Conservation (phyloP, 2,888 invertebrate genomes). For the Himalopsyche tibetana region DNA sequence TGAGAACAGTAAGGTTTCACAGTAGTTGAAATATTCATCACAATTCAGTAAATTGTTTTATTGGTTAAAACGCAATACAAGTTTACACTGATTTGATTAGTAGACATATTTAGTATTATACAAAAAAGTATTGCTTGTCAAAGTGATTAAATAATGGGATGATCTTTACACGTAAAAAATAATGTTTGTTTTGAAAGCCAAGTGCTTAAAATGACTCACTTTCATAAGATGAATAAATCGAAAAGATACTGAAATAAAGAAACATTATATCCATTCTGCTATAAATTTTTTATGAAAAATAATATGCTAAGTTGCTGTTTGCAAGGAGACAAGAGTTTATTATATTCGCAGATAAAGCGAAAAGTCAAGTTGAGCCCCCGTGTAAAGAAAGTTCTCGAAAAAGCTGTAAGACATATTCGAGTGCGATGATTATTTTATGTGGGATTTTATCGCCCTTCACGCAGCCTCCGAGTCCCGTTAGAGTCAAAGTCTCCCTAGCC, state of each 20-base stretch:
- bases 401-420: slow-evolving; percentile 48
- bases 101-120: too few species aligned
- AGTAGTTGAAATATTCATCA: slow-evolving; percentile 14
- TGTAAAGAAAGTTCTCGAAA: slow-evolving; percentile 42
- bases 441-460: slow-evolving; percentile 56
- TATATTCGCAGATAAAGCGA: slow-evolving; percentile 27
- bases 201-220: not conserved
- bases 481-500: slow-evolving; percentile 25
- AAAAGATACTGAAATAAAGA: not conserved
- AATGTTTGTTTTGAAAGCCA: too few species aligned
- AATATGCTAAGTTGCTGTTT: slow-evolving; percentile 6
- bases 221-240: not conserved
- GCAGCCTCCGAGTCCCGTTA: slow-evolving; percentile 47
- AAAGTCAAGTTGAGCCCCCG: slow-evolving; percentile 27
- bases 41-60: not conserved
- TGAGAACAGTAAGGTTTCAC: slow-evolving; percentile 16
- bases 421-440: slow-evolving; percentile 58
- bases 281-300: not conserved
- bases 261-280: not conserved
- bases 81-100: too few species aligned
- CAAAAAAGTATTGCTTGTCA: too few species aligned
- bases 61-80: not conserved
- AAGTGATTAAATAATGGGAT: too few species aligned
- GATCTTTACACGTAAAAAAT: too few species aligned
- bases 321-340: not conserved